A percentile compares a stretch with the other conserved stretches of the same genome.
These are phyloP conservation scores for Octodonta nipae DNA, from an alignment of 2,888 invertebrate genomes.

Conservation along the genomic window DNA sequence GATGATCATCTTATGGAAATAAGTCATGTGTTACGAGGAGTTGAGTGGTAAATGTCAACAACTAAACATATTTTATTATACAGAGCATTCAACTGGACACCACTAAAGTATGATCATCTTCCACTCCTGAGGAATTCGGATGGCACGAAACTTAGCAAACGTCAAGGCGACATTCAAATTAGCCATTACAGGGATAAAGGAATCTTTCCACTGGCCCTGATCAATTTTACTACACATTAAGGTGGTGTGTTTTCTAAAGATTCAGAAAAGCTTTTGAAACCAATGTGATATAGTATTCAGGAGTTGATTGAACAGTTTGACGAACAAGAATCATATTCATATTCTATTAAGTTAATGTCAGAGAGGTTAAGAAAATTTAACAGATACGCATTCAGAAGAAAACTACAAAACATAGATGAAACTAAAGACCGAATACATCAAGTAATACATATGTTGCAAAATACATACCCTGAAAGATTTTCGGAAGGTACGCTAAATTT, in stretches of 20 bases:
- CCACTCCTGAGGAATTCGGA: slow-evolving; percentile 82
- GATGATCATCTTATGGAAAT: slow-evolving; percentile 93
- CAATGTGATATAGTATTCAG: slow-evolving; percentile 43
- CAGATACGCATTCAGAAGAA: slow-evolving; percentile 50
- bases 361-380: slow-evolving; percentile 61
- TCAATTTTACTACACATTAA: slow-evolving; percentile 72
- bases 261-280: slow-evolving; percentile 40
- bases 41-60: slow-evolving; percentile 95
- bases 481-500: slow-evolving; percentile 41
- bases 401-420: slow-evolving; percentile 39
- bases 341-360: slow-evolving; percentile 60
- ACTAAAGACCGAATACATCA: slow-evolving; percentile 38
- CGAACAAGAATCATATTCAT: slow-evolving; percentile 40
- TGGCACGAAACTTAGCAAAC: slow-evolving; percentile 87
- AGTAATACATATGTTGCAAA: slow-evolving; percentile 41
- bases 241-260: slow-evolving; percentile 73
- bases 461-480: slow-evolving; percentile 39
- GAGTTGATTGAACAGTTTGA: slow-evolving; percentile 47
- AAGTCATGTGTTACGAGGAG: slow-evolving; percentile 85
- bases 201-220: slow-evolving; percentile 64
- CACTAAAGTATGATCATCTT: slow-evolving; percentile 80
- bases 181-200: slow-evolving; percentile 52
- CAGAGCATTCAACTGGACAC: slow-evolving; percentile 82
- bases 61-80: slow-evolving; percentile 89
- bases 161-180: slow-evolving; percentile 77